A percentile compares a stretch with the other conserved stretches of the same genome.
Conservation (phyloP, 2,113 vertebrate genomes). For the Melanotaenia duboulayi region DNA sequence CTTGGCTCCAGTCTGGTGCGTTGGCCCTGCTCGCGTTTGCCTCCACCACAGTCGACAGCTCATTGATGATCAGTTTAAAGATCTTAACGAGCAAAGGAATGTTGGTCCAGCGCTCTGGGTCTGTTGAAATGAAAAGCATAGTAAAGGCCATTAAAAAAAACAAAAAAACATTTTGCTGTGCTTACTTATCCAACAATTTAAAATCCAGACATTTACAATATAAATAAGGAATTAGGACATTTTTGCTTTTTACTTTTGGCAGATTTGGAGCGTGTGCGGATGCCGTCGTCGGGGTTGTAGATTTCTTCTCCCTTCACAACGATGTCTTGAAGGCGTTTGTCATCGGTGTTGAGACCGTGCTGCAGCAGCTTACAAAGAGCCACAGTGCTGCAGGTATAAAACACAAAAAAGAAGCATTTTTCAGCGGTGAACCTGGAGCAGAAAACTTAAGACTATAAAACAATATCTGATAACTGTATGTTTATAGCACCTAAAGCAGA, state of each 20-base stretch:
- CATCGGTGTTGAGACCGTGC: constrained; percentile 93
- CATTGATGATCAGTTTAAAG: constrained; percentile 96
- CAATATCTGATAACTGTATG: too few relatives aligned
- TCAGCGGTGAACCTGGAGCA: neutral
- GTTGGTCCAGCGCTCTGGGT: constrained; percentile 97
- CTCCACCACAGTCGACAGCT: constrained; percentile 95
- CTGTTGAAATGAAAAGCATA: constrained; percentile 70
- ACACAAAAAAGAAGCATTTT: neutral
- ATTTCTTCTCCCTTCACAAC: constrained; percentile 97
- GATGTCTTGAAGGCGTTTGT: constrained; percentile 96
- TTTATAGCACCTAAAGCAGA: too few relatives aligned
- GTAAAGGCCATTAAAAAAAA: neutral
- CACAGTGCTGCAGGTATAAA: constrained; percentile 85
- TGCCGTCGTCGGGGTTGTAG: constrained; percentile 90
- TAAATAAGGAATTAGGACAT: accelerated
- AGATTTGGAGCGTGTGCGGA: constrained; percentile 94
- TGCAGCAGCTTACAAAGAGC: constrained; percentile 96
- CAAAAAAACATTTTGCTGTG: neutral
- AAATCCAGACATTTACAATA: neutral
- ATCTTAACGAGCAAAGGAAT: constrained; percentile 97
- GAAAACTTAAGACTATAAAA: too few relatives aligned
- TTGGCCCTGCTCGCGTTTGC: constrained; percentile 89
- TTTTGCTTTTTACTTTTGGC: constrained; percentile 88
- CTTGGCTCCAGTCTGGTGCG: constrained; percentile 92
- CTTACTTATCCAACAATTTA: neutral